Percentiles rank a stretch among this genome's conserved stretches.
Evolutionary conservation across 2,797 vertebrate genomes (phyloP).

Genomic region (Rhinophrynus dorsalis): DNA sequence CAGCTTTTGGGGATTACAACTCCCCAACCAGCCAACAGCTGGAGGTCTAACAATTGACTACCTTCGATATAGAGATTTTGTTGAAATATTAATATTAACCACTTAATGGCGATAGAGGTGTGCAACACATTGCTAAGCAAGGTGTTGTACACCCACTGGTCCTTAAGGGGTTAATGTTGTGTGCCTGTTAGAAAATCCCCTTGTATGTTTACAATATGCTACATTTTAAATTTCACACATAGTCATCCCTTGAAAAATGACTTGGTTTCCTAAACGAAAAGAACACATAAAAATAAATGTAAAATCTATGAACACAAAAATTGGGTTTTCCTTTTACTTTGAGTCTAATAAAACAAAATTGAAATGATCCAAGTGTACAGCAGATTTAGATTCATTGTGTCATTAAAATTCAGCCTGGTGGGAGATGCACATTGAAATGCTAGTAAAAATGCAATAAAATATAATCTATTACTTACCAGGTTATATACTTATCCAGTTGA

Average conservation of each 20-base stretch:
- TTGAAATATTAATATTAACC: too few relatives aligned
- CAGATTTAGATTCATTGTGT: constrained; percentile 13
- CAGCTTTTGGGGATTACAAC: too few relatives aligned
- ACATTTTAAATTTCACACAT: too few relatives aligned
- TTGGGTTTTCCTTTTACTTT: background rate
- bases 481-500: background rate
- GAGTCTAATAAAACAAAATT: constrained; percentile 24
- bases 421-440: constrained; percentile 6
- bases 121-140: too few relatives aligned
- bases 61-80: too few relatives aligned
- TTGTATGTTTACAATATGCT: background rate
- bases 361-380: constrained; percentile 6
- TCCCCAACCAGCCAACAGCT: too few relatives aligned
- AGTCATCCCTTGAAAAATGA: too few relatives aligned
- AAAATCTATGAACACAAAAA: background rate
- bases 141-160: too few relatives aligned
- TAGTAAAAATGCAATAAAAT: too few relatives aligned
- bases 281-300: background rate
- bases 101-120: too few relatives aligned
- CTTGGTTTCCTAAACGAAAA: background rate
- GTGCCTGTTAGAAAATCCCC: background rate
- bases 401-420: background rate
- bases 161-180: too few relatives aligned
- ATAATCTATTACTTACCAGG: constrained; percentile 8
- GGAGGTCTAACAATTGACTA: too few relatives aligned